Percentiles rank a stretch among this genome's conserved stretches.
phyloP scores from a whole-genome alignment of 23 tunicate species.

The Oikopleura dioica region DNA sequence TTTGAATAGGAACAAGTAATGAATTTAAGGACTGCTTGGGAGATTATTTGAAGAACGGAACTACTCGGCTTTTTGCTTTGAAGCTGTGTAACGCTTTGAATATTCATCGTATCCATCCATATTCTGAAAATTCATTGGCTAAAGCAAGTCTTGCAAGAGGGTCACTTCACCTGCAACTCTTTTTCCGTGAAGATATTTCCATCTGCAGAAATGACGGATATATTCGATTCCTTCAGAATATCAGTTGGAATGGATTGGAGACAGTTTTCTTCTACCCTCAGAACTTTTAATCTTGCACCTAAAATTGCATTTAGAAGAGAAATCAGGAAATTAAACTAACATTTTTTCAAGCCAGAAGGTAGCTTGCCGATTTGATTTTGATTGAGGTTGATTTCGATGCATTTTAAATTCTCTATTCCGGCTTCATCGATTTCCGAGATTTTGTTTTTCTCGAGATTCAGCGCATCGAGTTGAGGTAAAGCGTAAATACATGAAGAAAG shows the following conservation, averaged over 20 bases:
- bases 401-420: background rate
- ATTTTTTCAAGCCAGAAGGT: background rate
- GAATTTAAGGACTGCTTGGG: too few species aligned
- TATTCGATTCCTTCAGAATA: background rate
- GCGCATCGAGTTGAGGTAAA: slow-evolving; percentile 8
- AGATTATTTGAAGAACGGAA: too few species aligned
- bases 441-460: background rate
- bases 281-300: slow-evolving; percentile 7
- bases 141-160: too few species aligned
- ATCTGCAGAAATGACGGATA: background rate
- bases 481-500: background rate
- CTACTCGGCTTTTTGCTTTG: background rate
- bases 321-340: background rate
- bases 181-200: slow-evolving; percentile 11
- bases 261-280: slow-evolving; percentile 10
- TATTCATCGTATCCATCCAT: slow-evolving; percentile 1
- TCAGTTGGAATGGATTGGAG: background rate
- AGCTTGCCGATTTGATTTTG: background rate
- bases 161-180: too few species aligned
- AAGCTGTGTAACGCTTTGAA: background rate
- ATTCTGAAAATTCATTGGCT: too few species aligned
- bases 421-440: background rate
- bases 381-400: slow-evolving; percentile 3
- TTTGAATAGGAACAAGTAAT: too few species aligned
- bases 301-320: too few species aligned